phyloP scores from a whole-genome alignment of 2,797 vertebrate species.

The Sebastes nivosus region DNA sequence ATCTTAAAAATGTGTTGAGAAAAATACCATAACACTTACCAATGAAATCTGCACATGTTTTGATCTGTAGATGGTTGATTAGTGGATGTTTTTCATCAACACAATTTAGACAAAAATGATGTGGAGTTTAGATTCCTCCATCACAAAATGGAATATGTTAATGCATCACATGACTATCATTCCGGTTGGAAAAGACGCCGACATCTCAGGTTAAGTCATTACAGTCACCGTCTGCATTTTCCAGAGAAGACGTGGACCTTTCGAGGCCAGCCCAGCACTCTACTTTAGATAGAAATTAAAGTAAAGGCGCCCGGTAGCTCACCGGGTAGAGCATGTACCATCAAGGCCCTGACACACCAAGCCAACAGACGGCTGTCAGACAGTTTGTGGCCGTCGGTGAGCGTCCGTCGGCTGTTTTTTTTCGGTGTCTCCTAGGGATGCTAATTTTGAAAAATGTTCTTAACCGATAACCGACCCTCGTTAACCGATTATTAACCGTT shows the following conservation, averaged over 20 bases:
- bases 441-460: no score
- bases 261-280: not conserved
- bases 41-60: not conserved
- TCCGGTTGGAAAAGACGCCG: not conserved
- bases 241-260: not conserved
- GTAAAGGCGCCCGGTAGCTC: no score
- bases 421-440: no score
- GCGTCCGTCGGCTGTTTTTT: no score
- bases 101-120: not conserved
- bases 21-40: not conserved
- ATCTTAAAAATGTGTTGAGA: not conserved
- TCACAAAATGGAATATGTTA: not conserved
- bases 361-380: no score
- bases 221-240: not conserved
- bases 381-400: no score
- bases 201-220: not conserved
- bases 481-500: no score
- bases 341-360: no score
- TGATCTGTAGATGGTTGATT: not conserved
- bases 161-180: not conserved
- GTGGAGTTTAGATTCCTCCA: not conserved
- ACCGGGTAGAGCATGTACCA: no score
- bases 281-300: not conserved
- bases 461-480: no score
- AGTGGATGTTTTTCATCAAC: not conserved